Evolutionary conservation across 2,797 vertebrate genomes (phyloP).

Genomic region (Psittacula derbiana): DNA sequence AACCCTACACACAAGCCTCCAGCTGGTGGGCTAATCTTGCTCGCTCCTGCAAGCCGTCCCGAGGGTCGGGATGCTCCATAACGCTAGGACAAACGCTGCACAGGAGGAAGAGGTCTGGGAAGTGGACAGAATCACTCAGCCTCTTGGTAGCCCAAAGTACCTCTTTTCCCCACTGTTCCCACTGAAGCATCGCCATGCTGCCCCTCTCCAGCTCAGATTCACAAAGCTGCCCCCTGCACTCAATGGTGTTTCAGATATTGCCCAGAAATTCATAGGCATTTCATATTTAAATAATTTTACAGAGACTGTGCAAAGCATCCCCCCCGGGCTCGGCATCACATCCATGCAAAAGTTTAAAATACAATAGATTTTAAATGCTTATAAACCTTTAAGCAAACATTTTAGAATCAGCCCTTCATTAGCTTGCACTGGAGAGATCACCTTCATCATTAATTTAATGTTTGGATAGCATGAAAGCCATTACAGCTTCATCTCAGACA

Average conservation of each 20-base stretch:
- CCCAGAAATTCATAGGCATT: background rate
- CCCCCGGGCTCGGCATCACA: background rate
- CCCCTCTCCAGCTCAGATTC: background rate
- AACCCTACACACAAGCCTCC: rapidly evolving
- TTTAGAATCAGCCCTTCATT: background rate
- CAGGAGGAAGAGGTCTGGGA: background rate
- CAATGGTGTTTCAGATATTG: background rate
- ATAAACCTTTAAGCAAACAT: background rate
- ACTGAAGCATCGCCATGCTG: rapidly evolving
- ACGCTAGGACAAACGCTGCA: background rate
- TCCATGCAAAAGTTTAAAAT: background rate
- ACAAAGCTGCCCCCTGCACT: background rate
- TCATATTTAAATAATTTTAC: background rate
- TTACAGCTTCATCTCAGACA: background rate
- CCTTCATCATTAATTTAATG: background rate
- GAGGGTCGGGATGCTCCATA: rapidly evolving
- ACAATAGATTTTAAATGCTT: background rate
- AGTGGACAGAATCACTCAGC: background rate
- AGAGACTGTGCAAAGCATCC: background rate
- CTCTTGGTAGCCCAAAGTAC: rapidly evolving
- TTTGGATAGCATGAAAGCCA: background rate
- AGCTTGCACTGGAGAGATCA: background rate
- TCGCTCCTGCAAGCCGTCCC: background rate
- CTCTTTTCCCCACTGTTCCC: background rate
- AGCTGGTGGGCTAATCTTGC: background rate